Conservation (phyloP, 2,113 vertebrate species). For the Calonectris borealis region DNA sequence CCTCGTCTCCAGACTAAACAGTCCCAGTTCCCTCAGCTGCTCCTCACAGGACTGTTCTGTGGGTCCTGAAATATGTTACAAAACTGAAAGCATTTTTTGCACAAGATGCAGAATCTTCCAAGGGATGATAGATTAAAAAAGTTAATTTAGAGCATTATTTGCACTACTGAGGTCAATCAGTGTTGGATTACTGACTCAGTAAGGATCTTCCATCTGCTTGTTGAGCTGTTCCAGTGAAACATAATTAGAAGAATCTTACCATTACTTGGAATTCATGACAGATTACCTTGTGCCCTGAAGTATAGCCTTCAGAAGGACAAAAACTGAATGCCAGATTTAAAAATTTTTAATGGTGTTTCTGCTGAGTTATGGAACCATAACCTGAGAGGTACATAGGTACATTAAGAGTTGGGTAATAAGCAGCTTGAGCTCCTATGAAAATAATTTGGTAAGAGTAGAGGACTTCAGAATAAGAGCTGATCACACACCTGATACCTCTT, state of each 20-base stretch:
- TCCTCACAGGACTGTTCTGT: neutral
- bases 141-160: neutral
- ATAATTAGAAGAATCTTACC: neutral
- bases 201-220: neutral
- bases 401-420: neutral
- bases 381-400: neutral
- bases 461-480: neutral
- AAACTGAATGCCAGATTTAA: neutral
- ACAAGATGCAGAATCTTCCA: neutral
- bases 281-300: neutral
- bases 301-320: neutral
- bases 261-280: neutral
- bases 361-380: neutral
- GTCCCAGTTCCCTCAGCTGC: neutral
- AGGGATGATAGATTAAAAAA: neutral
- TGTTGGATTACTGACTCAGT: neutral
- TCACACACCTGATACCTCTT: neutral
- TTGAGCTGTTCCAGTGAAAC: neutral
- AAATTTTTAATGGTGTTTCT: neutral
- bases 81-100: neutral
- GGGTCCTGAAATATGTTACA: neutral
- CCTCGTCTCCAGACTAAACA: neutral
- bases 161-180: neutral
- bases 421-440: neutral
- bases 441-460: neutral